Evolutionary conservation across 2,113 vertebrate species (phyloP).

Genomic region (Nothocercus nigrocapillus): DNA sequence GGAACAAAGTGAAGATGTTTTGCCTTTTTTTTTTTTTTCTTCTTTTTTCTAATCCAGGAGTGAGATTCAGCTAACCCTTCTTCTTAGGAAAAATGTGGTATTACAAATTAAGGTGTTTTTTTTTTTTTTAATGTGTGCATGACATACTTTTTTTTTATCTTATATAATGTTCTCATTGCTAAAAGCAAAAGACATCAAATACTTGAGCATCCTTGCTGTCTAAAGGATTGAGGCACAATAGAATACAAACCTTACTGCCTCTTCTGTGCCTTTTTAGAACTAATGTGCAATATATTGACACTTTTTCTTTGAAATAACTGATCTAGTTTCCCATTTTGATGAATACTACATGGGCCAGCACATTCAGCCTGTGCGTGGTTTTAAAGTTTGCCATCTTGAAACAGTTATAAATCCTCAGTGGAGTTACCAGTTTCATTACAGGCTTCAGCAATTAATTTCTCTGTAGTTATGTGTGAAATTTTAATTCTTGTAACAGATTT

Average conservation of each 20-base stretch:
- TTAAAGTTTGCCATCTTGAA: not conserved
- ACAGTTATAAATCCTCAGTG: not conserved
- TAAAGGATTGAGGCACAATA: not conserved
- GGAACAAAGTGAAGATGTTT: not conserved
- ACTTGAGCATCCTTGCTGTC: rapidly evolving
- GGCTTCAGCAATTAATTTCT: not conserved
- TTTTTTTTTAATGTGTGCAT: rapidly evolving
- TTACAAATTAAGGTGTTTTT: not conserved
- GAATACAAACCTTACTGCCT: rapidly evolving
- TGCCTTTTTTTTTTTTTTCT: not conserved
- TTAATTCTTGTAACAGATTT: not conserved
- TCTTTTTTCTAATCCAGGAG: not conserved
- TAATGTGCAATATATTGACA: rapidly evolving
- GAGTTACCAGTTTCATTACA: not conserved
- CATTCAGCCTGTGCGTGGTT: not conserved
- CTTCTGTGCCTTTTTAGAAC: not conserved
- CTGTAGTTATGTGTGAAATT: not conserved
- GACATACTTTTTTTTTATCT: rapidly evolving
- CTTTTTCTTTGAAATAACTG: not conserved
- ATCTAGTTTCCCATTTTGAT: rapidly evolving
- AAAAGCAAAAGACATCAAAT: not conserved
- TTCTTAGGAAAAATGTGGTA: too few relatives aligned
- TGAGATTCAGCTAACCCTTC: not conserved
- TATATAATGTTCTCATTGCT: not conserved
- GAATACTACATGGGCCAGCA: not conserved